Percentiles rank a stretch among this genome's conserved stretches.
Evolutionary conservation across 2,797 vertebrate species (phyloP).

Genomic region (Adelosebastes latens): DNA sequence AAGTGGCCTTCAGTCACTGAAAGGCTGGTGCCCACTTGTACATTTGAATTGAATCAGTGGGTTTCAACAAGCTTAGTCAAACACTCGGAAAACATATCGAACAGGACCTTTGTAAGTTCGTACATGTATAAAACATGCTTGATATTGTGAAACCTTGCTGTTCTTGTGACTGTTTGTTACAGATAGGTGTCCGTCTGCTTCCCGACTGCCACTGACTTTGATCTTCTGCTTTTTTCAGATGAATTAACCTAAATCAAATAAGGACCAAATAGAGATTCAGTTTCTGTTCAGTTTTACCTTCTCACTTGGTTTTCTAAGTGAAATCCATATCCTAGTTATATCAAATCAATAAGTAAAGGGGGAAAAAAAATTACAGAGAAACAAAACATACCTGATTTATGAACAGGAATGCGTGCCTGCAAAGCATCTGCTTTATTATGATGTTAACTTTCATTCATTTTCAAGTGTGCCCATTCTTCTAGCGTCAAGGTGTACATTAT

Average conservation of each 20-base stretch:
- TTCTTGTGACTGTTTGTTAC: not conserved
- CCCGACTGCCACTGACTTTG: not conserved
- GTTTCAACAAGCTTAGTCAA: not conserved
- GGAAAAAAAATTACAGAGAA: too few relatives aligned
- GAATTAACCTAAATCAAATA: not conserved
- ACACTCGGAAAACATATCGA: not conserved
- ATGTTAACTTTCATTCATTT: not conserved
- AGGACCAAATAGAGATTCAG: not conserved
- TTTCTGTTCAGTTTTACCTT: not conserved
- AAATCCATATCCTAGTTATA: not conserved
- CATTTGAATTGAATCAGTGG: slow-evolving; percentile 10
- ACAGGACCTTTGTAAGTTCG: not conserved
- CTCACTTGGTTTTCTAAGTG: not conserved
- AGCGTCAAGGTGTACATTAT: not conserved
- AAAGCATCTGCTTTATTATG: not conserved
- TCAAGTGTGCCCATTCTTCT: not conserved
- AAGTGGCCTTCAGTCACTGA: slow-evolving; percentile 20
- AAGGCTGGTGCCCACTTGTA: not conserved
- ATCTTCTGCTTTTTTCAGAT: not conserved
- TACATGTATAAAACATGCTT: not conserved
- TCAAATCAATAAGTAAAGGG: not conserved
- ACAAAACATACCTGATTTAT: not conserved
- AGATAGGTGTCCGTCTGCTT: not conserved
- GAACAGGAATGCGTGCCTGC: not conserved
- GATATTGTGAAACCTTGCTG: not conserved